Evolutionary conservation across 2,797 vertebrate genomes (phyloP), one percentile per base, ranked within the genome.

Genomic region (Pampus argenteus): DNA sequence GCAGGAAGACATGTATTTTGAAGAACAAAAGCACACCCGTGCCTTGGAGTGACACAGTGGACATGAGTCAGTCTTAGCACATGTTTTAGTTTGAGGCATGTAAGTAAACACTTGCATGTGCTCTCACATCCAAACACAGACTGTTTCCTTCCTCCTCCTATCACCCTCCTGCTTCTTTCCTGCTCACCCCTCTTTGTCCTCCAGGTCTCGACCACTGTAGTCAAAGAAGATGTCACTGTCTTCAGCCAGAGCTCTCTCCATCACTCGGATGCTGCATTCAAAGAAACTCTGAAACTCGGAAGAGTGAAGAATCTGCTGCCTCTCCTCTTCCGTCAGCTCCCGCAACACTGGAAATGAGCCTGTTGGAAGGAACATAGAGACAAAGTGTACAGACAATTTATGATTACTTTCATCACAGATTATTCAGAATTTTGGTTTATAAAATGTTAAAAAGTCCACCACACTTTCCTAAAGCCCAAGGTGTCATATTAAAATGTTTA

Each of bases 271-370:
- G 77, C 97, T 98, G 82, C 96, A 95, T 90, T 98, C 97, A 23
- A 99, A 99, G 92, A 99, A 99, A 82, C 96, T 97, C 89, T 98
- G 95, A 81, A 99, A 99, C 87, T 99, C 97, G 56, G 98, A 96
- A 0, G 98, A 98, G 92, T 99, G 97, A 52, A 98, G 93, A 78
- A 97, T 95, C 94, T 99, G 98, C 86, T 98, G 96, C 83, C 97
- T 96, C 89, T 99, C 97, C 93, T 99, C 97, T 85, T 98, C 97
- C 0, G 97, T 99, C 89, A 99, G 92, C 91, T 99, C 97, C 78
- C 96, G 71, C 66, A 91, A 82, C 13, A 87, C 63, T 1, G 89
- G 80, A 40, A 88, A 87, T 0, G 68, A 71, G 18, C 88, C 90
- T 88, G 60, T 29, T 20, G 47, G 50, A 62, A 29, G 36, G 22